Conservation (phyloP, 2,797 vertebrate genomes). For the Poliocrania exsul region DNA sequence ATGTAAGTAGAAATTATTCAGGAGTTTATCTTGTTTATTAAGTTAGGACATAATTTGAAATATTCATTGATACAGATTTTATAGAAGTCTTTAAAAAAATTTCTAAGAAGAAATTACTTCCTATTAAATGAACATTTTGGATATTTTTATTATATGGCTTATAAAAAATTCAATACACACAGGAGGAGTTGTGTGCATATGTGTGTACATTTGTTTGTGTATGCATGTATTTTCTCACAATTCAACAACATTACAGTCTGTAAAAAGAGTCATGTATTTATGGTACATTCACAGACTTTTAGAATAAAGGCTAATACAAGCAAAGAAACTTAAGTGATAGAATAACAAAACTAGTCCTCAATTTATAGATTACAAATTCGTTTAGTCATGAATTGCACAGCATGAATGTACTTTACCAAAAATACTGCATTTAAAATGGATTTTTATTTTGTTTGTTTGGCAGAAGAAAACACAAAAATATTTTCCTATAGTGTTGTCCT, state of each 20-base stretch:
- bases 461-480: not conserved
- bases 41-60: constrained; percentile 2
- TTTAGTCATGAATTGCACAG: constrained; percentile 31
- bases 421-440: not conserved
- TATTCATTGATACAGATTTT: constrained; percentile 2
- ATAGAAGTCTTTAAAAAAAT: constrained; percentile 7
- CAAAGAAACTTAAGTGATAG: not conserved
- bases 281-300: constrained; percentile 21
- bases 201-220: no score
- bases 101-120: constrained; percentile 27
- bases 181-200: not conserved
- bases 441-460: not conserved
- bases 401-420: not conserved
- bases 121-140: not conserved
- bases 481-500: not conserved
- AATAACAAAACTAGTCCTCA: constrained; percentile 35
- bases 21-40: not conserved
- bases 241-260: not conserved
- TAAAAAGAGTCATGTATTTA: constrained; percentile 9
- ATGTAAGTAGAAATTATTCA: not conserved
- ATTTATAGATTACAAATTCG: not conserved
- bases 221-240: not conserved
- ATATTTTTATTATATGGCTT: constrained; percentile 4
- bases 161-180: not conserved
- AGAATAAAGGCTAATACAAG: constrained; percentile 11